A percentile compares a stretch with the other conserved stretches of the same genome.
Conservation (phyloP, 2,888 invertebrate species). For the Parnassius smintheus region DNA sequence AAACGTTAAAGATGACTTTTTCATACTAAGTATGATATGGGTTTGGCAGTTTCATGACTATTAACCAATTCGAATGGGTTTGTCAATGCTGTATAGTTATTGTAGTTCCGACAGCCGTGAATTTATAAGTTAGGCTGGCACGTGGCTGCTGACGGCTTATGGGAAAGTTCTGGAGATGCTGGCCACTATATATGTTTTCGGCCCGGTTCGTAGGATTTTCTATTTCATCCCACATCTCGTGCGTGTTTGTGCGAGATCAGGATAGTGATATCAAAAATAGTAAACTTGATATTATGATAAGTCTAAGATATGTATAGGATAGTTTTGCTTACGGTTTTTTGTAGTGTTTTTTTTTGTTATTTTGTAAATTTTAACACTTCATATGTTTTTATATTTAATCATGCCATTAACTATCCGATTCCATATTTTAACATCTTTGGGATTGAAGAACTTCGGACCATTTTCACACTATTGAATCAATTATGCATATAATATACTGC, state of each 20-base stretch:
- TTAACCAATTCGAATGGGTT: constrained; percentile 33
- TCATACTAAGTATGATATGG: constrained; percentile 26
- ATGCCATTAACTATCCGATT: constrained; percentile 66
- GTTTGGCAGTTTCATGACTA: constrained; percentile 17
- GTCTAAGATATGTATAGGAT: constrained; percentile 65
- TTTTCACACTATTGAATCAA: constrained; percentile 48
- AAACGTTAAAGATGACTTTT: constrained; percentile 53
- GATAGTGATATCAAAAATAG: constrained; percentile 71
- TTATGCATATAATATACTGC: constrained; percentile 33
- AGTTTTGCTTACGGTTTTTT: constrained; percentile 70
- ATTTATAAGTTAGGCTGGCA: constrained; percentile 45
- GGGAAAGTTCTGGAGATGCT: constrained; percentile 56
- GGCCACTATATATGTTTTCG: constrained; percentile 81
- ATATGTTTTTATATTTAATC: constrained; percentile 57
- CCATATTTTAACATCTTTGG: constrained; percentile 54
- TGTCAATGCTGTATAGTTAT: constrained; percentile 53
- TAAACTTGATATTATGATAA: constrained; percentile 72
- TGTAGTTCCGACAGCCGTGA: constrained; percentile 41
- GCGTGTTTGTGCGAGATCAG: constrained; percentile 43
- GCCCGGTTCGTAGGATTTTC: constrained; percentile 74
- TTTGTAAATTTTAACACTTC: constrained; percentile 74
- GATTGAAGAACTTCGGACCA: constrained; percentile 59
- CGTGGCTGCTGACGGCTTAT: constrained; percentile 49
- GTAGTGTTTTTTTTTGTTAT: constrained; percentile 75
- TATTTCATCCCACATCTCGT: constrained; percentile 47